These are phyloP conservation scores for Brenthis daphne DNA, from an alignment of 2,888 invertebrate genomes.

Conservation along the genomic window DNA sequence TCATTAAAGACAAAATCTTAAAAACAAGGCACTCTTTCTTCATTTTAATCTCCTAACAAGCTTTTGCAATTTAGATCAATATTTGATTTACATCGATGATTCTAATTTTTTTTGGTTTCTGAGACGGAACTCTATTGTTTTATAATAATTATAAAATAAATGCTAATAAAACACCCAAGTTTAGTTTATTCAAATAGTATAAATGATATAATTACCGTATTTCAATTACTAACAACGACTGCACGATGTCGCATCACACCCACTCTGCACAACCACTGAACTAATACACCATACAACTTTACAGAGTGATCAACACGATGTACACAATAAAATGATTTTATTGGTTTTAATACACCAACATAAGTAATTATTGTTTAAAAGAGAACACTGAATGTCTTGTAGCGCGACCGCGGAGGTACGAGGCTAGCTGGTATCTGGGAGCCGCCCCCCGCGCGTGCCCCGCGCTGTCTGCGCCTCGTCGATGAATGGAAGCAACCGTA, in stretches of 20 bases:
- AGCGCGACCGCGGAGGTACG: constrained; percentile 59
- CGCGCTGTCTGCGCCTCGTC: constrained; percentile 71
- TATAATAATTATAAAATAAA: not conserved
- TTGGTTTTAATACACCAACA: constrained; percentile 5
- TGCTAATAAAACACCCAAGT: too few relatives aligned
- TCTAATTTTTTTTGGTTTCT: too few relatives aligned
- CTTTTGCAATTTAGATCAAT: too few relatives aligned
- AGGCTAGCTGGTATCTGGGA: constrained; percentile 59
- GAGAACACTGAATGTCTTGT: constrained; percentile 45
- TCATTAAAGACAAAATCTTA: constrained; percentile 19
- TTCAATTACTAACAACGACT: constrained; percentile 9
- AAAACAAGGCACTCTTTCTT: not conserved
- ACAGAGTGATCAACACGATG: not conserved
- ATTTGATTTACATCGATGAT: too few relatives aligned
- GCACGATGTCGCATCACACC: constrained; percentile 5
- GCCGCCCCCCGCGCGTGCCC: constrained; percentile 47
- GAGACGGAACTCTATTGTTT: too few relatives aligned
- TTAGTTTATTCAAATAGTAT: not conserved
- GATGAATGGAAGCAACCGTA: constrained; percentile 72
- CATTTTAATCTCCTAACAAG: not conserved
- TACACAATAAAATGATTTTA: constrained; percentile 1
- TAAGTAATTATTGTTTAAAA: constrained; percentile 13
- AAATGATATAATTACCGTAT: constrained; percentile 21
- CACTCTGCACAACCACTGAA: constrained; percentile 21
- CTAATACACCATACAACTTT: constrained; percentile 3